Evolutionary conservation across 2,797 vertebrate species (phyloP).

Genomic region (Rousettus madagascariensis): DNA sequence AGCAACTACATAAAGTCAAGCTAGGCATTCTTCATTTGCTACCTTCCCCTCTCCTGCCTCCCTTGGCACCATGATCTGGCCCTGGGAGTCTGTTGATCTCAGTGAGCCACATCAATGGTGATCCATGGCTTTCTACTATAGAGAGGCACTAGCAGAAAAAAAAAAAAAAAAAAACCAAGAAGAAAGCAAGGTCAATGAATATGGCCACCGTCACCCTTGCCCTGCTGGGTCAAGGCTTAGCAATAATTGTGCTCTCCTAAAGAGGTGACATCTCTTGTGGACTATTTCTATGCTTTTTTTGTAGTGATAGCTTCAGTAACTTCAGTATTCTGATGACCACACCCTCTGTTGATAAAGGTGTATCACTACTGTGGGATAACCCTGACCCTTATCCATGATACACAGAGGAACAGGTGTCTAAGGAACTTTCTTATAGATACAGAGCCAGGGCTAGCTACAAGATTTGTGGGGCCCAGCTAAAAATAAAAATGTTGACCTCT

Average conservation of each 20-base stretch:
- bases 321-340: neutral
- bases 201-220: neutral
- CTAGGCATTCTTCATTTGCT: neutral
- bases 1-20: neutral
- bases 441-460: neutral
- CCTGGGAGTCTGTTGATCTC: neutral
- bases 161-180: no score
- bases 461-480: neutral
- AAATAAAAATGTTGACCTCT: neutral
- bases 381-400: neutral
- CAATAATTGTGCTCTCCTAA: neutral
- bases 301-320: neutral
- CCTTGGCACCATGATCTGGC: neutral
- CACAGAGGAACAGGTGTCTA: neutral
- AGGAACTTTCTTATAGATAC: neutral
- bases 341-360: neutral
- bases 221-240: neutral
- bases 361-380: neutral
- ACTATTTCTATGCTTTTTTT: neutral
- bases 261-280: neutral
- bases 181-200: neutral
- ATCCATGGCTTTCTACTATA: neutral
- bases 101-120: neutral
- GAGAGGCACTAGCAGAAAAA: neutral
- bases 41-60: fast-evolving